phyloP scores from a whole-genome alignment of 2,888 invertebrate species.

The Dryococelus australis region DNA sequence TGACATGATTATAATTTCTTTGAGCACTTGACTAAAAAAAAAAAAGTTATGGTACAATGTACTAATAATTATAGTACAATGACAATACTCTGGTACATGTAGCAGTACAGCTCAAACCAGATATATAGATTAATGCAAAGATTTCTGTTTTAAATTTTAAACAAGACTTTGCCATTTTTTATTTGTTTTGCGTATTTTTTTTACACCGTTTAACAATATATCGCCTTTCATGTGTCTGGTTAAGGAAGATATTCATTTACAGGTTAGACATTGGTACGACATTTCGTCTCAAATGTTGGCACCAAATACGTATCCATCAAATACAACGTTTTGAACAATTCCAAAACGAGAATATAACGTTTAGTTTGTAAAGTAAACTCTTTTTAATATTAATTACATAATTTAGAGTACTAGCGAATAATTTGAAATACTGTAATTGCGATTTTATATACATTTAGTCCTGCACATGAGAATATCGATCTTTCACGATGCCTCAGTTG shows the following conservation, averaged over 20 bases:
- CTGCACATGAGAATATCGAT: conserved; percentile 43
- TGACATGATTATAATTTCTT: too few species aligned
- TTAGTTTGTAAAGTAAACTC: neutral
- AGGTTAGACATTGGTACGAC: neutral
- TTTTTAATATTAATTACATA: neutral
- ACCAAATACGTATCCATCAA: neutral
- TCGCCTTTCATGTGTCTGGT: too few species aligned
- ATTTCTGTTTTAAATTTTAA: too few species aligned
- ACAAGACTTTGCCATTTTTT: too few species aligned
- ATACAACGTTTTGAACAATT: neutral
- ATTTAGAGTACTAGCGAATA: neutral
- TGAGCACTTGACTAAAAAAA: too few species aligned
- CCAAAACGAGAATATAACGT: neutral
- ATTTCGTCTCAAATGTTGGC: neutral
- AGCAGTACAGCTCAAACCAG: too few species aligned
- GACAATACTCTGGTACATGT: too few species aligned
- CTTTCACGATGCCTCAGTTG: conserved; percentile 48
- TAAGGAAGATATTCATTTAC: neutral
- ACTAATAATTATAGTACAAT: too few species aligned
- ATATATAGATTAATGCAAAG: too few species aligned
- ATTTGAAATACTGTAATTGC: neutral
- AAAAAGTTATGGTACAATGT: too few species aligned
- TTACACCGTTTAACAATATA: too few species aligned
- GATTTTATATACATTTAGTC: conserved; percentile 5
- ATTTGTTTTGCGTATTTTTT: too few species aligned